phyloP scores from a whole-genome alignment of 35 echinoderm and acorn worm genomes.

The Ophiothrix spiculata region DNA sequence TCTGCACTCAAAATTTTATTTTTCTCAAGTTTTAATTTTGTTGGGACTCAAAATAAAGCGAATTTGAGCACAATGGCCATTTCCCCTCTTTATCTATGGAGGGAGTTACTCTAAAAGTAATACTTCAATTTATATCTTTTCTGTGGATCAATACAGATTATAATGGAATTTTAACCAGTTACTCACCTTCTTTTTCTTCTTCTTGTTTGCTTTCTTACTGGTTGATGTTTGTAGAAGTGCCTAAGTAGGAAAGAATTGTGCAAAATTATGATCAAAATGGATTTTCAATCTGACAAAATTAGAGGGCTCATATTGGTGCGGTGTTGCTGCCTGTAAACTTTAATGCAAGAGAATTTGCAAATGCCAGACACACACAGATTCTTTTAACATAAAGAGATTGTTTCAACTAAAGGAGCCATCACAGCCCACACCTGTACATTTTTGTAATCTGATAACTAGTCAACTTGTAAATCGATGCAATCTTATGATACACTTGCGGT shows the following conservation, averaged over 20 bases:
- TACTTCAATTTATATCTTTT: not conserved
- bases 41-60: not conserved
- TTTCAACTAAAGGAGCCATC: no score
- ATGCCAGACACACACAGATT: no score
- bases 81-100: not conserved
- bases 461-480: no score
- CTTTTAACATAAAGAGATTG: no score
- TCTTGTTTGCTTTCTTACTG: constrained; percentile 80
- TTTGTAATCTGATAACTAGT: no score
- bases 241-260: constrained; percentile 42
- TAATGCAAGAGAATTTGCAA: no score
- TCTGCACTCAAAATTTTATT: not conserved
- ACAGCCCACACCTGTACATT: no score
- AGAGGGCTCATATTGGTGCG: no score
- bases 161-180: not conserved
- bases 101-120: not conserved
- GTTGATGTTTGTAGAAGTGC: constrained; percentile 63
- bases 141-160: not conserved
- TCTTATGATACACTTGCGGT: no score
- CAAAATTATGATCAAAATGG: no score
- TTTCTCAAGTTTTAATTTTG: not conserved
- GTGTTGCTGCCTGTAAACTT: no score
- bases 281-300: no score
- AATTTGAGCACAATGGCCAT: not conserved
- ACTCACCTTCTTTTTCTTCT: constrained; percentile 96